A percentile compares a stretch with the other conserved stretches of the same genome.
phyloP scores from a whole-genome alignment of 2,113 vertebrate species.

The Chloroceryle aenea region DNA sequence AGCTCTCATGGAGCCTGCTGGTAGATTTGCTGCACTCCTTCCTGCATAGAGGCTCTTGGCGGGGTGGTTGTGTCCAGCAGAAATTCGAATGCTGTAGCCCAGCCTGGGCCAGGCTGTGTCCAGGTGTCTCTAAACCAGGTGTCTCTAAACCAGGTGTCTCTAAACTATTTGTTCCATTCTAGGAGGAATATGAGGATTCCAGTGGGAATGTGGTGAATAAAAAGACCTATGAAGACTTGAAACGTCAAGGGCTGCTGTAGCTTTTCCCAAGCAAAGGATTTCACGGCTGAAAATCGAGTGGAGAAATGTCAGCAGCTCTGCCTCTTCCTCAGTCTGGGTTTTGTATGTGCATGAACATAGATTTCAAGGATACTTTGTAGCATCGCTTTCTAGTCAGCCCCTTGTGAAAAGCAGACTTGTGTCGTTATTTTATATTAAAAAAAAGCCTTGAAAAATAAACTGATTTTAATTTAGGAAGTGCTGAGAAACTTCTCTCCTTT shows the following conservation, averaged over 20 bases:
- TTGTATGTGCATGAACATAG: slow-evolving; percentile 56
- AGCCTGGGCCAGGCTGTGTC: neutral
- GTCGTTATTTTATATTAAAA: slow-evolving; percentile 70
- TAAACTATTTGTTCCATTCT: neutral
- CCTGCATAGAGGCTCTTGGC: neutral
- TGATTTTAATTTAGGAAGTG: slow-evolving; percentile 8
- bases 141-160: neutral
- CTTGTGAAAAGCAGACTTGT: slow-evolving; percentile 50
- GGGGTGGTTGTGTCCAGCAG: neutral
- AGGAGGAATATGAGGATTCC: slow-evolving; percentile 99
- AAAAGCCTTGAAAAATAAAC: slow-evolving; percentile 59
- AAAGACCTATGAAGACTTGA: slow-evolving; percentile 97
- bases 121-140: neutral
- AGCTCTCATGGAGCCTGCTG: neutral
- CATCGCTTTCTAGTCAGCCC: slow-evolving; percentile 27
- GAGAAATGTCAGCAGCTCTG: neutral
- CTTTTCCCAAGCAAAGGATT: neutral
- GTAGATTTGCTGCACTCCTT: neutral
- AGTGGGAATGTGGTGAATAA: slow-evolving; percentile 98
- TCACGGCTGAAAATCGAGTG: neutral
- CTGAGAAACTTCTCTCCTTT: neutral
- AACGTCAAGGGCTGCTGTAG: slow-evolving; percentile 94
- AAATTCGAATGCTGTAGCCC: neutral
- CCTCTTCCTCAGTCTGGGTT: neutral
- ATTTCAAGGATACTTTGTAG: slow-evolving; percentile 62